phyloP scores from a whole-genome alignment of 2,888 invertebrate species.

The Abrostola tripartita region DNA sequence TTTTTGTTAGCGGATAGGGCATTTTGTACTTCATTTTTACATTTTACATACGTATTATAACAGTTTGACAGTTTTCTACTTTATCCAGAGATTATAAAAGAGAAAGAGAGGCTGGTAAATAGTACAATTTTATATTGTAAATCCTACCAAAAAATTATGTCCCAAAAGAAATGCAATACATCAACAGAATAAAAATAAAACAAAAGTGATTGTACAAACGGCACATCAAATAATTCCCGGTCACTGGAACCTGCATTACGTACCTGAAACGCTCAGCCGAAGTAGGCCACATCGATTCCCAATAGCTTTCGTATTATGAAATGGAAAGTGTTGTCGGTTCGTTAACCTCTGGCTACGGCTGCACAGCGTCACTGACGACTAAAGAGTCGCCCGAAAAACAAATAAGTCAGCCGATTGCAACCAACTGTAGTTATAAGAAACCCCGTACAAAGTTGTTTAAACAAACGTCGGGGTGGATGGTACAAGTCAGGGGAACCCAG shows the following conservation, averaged over 20 bases:
- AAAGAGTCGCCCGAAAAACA: conserved; percentile 63
- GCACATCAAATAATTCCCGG: conserved; percentile 23
- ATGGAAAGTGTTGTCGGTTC: conserved; percentile 42
- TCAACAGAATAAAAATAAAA: background rate
- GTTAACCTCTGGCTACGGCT: conserved; percentile 59
- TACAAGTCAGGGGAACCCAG: conserved; percentile 23
- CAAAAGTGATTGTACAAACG: conserved; percentile 7
- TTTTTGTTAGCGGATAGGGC: too few species aligned
- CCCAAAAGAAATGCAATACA: background rate
- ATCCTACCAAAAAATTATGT: too few species aligned
- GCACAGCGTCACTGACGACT: conserved; percentile 63
- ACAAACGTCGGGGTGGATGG: conserved; percentile 60
- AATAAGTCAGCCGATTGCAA: conserved; percentile 63
- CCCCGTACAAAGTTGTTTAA: conserved; percentile 68
- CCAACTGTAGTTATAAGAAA: conserved; percentile 74
- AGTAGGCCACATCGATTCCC: conserved; percentile 36
- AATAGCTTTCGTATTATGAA: conserved; percentile 33
- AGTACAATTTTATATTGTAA: too few species aligned
- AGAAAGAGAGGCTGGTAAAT: too few species aligned
- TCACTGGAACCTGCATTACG: conserved; percentile 10
- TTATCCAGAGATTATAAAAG: too few species aligned
- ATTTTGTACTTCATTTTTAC: too few species aligned
- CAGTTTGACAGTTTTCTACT: too few species aligned
- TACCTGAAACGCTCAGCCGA: background rate
- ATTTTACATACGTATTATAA: too few species aligned